These are phyloP conservation scores for Oreochromis mossambicus DNA, from an alignment of 2,797 vertebrate species.

Conservation along the genomic window DNA sequence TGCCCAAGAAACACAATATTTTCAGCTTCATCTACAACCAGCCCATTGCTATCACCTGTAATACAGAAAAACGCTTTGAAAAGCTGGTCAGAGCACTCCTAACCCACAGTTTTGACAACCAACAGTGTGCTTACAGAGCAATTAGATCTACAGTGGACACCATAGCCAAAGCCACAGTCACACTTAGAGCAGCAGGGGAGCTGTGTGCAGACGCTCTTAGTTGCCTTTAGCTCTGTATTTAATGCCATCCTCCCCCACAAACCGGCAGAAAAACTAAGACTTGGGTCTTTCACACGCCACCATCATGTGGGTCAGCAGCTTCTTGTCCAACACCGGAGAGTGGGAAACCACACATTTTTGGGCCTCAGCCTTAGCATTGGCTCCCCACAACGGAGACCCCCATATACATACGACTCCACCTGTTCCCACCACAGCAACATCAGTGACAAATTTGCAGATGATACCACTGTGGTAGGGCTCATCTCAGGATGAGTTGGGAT, in stretches of 20 bases:
- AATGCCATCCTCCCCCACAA: background rate
- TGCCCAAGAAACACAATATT: background rate
- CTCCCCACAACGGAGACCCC: background rate
- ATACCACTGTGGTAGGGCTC: too few species aligned
- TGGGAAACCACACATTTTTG: background rate
- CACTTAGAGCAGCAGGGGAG: background rate
- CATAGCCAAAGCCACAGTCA: background rate
- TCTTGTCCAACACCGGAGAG: background rate
- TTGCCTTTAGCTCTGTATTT: rapidly evolving
- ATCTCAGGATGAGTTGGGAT: too few species aligned
- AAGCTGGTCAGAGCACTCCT: too few species aligned
- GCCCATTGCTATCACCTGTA: too few species aligned
- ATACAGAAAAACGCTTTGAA: background rate
- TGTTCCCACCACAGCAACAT: background rate
- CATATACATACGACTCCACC: background rate
- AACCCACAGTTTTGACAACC: too few species aligned
- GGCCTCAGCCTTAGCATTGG: background rate
- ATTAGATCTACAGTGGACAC: background rate
- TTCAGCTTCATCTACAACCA: too few species aligned
- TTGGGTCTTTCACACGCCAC: background rate
- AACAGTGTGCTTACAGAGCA: background rate
- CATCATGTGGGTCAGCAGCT: background rate
- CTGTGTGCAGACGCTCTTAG: rapidly evolving
- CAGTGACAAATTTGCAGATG: too few species aligned
- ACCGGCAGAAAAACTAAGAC: background rate